Percentiles rank a stretch among this genome's conserved stretches.
These are phyloP conservation scores for Muscidifurax raptorellus DNA, from an alignment of 1,140 invertebrate species.

Conservation along the genomic window DNA sequence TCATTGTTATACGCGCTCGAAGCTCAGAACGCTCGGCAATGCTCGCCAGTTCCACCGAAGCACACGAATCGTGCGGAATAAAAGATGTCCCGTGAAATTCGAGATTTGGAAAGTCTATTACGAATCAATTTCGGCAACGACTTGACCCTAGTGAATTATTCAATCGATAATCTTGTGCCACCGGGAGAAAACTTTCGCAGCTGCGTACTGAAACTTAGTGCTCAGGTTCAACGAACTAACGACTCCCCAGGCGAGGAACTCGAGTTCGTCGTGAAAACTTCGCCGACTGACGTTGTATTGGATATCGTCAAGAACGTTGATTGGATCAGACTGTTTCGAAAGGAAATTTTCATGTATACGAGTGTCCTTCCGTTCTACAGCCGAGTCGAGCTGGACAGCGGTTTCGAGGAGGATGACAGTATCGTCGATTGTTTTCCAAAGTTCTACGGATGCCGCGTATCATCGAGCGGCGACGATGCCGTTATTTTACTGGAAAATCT, in stretches of 20 bases:
- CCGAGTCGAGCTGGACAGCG: constrained; percentile 57
- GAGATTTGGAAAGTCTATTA: constrained; percentile 55
- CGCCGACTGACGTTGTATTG: constrained; percentile 59
- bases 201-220: constrained; percentile 72
- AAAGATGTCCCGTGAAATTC: constrained; percentile 8
- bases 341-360: constrained; percentile 66
- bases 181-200: constrained; percentile 79
- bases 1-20: too few species aligned
- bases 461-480: constrained; percentile 75
- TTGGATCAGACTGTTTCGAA: constrained; percentile 65
- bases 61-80: background rate
- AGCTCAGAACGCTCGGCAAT: too few species aligned
- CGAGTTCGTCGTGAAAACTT: constrained; percentile 66
- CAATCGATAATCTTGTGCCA: constrained; percentile 55
- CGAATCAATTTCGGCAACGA: constrained; percentile 52
- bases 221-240: constrained; percentile 52
- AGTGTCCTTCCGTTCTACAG: constrained; percentile 60
- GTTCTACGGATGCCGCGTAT: constrained; percentile 75
- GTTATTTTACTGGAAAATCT: constrained; percentile 78
- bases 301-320: constrained; percentile 60
- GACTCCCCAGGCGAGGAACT: constrained; percentile 55
- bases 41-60: too few species aligned
- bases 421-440: constrained; percentile 71
- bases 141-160: constrained; percentile 54
- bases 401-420: constrained; percentile 62